Evolutionary conservation across 2,797 vertebrate genomes (phyloP), one percentile per base, ranked within the genome.

Genomic region (Pseudomugil tenellus): DNA sequence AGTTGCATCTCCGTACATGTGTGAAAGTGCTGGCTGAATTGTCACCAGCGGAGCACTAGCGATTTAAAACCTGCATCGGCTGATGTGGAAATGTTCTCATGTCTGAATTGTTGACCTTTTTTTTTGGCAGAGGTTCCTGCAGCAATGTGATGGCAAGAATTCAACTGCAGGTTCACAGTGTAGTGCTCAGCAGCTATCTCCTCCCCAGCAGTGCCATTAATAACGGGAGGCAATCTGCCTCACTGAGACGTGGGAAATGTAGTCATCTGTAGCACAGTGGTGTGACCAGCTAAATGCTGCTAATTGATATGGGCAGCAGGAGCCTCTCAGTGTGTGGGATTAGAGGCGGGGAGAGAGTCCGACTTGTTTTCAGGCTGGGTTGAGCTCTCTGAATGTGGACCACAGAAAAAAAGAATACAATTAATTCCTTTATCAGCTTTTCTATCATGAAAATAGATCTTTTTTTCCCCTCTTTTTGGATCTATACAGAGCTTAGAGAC

Each of bases 241-340:
- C 53, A 26, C 67, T 29, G 86, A 76, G 84, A 85, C 31, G 77
- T 82, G 89, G 91, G 89, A 87, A 79, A 90, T 90, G 90, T 91
- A 92, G 92, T 89, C 91, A 85, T 91, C 86, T 90, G 89, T 58
- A 80, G 84, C 90, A 32, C 89, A 86, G 91, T 80, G 85, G 89
- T 79, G 81, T 35, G 81, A 82, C 80, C 67, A 52, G 82, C 85
- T 91, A 89, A 92, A 90, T 84, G 87, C 77, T 74, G 84, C 87
- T 93, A 91, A 93, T 93, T 91, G 91, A 89, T 86, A 85, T 79
- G 90, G 90, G 87, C 89, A 84, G 89, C 85, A 62, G 91, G 89
- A 79, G 87, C 65, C 46, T 79, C 86, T 70, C 77, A 53, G 90
- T 72, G 86, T 90, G 86, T 76, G 84, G 80, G 76, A 84, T 85